Evolutionary conservation across 2,113 vertebrate genomes (phyloP), one percentile per base, ranked within the genome.

Genomic region (Salminus brasiliensis): DNA sequence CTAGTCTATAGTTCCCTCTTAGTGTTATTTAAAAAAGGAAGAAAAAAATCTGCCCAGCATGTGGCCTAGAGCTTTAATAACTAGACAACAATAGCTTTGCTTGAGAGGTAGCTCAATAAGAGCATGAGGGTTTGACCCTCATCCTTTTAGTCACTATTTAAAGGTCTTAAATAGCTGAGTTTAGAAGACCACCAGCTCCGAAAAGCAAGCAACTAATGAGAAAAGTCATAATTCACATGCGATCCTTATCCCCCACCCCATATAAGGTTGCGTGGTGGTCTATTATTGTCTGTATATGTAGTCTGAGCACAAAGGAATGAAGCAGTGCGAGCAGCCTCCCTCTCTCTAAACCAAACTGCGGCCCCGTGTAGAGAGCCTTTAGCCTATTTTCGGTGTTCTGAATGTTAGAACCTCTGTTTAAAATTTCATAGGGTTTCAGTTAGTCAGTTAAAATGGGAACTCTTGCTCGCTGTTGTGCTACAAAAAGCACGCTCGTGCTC

Each of bases 231-330:
- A 88, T 90, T 92, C 85, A 84, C 84, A 87, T 88, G 87, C 85
- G 87, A 83, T 81, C 72, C 87, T 80, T 89, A 92, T 94, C 92
- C 91, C 94, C 87, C n/a, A n/a, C n/a, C 88, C 94, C 93, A 92
- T 92, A 93, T 94, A 95, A 93, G 93, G 94, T 89, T 83, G 85
- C 75, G 83, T 83, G 86, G 86, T 90, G 25, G 85, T 90, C 88
- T 91, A 62, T 79, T 27, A 74, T 66, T 85, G 84, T 88, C 81
- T 87, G 32, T 84, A 79, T 83, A 85, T 87, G 1, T 78, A 77
- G 88, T 86, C 27, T 34, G 29, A 81, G 77, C 62, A 25, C 72
- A 32, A 32, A 69, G 25, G n/a, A 69, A 65, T 68, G 21, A 53
- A 73, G 25, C 52, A 45, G 30, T 55, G 4, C 32, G 21, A 10